These are phyloP conservation scores for Lagria hirta DNA, from an alignment of 2,888 invertebrate genomes.

Conservation along the genomic window DNA sequence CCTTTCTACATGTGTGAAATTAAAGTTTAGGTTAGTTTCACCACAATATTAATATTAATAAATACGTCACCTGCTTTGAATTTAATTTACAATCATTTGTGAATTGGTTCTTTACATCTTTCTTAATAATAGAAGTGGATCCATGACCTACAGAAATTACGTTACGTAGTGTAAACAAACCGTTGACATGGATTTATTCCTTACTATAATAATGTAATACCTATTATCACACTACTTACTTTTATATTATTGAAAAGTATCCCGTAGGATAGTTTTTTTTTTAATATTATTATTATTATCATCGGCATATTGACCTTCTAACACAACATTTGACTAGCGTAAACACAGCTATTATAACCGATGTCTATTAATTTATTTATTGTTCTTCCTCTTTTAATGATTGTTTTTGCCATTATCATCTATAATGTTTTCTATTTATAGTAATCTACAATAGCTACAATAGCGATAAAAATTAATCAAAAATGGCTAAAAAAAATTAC, in stretches of 20 bases:
- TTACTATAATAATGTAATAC: conserved; percentile 3
- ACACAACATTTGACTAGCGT: conserved; percentile 5
- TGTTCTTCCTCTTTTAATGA: no score
- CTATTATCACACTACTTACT: conserved; percentile 7
- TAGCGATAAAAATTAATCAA: no score
- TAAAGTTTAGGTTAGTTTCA: conserved; percentile 39
- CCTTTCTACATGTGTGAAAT: conserved; percentile 32
- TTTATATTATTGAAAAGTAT: conserved; percentile 4
- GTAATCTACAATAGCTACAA: no score
- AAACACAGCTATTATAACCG: conserved; percentile 14
- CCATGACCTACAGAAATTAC: conserved; percentile 29
- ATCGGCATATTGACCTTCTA: conserved; percentile 14
- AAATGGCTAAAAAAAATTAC: no score
- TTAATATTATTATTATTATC: no score
- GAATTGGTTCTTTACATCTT: conserved; percentile 18
- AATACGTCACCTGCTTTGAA: conserved; percentile 33
- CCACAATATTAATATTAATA: conserved; percentile 25
- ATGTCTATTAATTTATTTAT: no score
- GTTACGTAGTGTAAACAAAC: conserved; percentile 29
- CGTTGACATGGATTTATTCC: conserved; percentile 27
- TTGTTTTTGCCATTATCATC: no score
- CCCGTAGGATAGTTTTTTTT: conserved; percentile 1
- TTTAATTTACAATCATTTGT: conserved; percentile 16
- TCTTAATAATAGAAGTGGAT: conserved; percentile 17
- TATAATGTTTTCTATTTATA: no score